Evolutionary conservation across 2,888 invertebrate genomes (phyloP).

Genomic region (Mythimna ferrago): DNA sequence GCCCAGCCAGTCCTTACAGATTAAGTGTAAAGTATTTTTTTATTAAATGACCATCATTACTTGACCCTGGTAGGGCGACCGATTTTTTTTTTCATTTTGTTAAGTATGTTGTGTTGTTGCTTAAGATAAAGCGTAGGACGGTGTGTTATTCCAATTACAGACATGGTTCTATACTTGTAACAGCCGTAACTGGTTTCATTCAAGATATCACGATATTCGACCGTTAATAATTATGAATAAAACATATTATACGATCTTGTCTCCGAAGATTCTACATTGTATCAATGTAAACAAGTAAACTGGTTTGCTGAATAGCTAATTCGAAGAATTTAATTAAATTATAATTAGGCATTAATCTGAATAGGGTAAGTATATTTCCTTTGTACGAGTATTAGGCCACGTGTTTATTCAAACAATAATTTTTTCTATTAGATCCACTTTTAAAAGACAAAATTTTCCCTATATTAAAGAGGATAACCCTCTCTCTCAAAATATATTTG

Average conservation of each 20-base stretch:
- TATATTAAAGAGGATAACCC: too few relatives aligned
- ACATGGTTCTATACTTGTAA: slow-evolving; percentile 15
- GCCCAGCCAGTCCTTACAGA: background rate
- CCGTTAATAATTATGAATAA: slow-evolving; percentile 13
- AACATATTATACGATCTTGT: slow-evolving; percentile 4
- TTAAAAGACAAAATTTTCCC: background rate
- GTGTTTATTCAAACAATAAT: background rate
- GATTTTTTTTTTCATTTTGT: slow-evolving; percentile 20
- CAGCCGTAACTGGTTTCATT: slow-evolving; percentile 33
- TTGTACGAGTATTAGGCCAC: too few relatives aligned
- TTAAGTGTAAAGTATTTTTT: background rate
- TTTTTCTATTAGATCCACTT: background rate
- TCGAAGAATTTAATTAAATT: background rate
- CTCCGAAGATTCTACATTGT: background rate
- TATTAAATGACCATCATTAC: slow-evolving; percentile 2
- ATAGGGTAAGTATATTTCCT: background rate
- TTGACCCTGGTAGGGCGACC: slow-evolving; percentile 25
- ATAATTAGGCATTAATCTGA: background rate
- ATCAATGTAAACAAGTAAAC: slow-evolving; percentile 16
- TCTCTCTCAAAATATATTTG: too few relatives aligned
- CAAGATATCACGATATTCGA: slow-evolving; percentile 20
- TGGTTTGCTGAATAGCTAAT: slow-evolving; percentile 6
- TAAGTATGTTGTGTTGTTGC: background rate
- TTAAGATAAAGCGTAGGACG: slow-evolving; percentile 23
- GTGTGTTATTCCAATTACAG: slow-evolving; percentile 27